Conservation (phyloP, 2,888 invertebrate genomes). For the Bruchidius siliquastri region DNA sequence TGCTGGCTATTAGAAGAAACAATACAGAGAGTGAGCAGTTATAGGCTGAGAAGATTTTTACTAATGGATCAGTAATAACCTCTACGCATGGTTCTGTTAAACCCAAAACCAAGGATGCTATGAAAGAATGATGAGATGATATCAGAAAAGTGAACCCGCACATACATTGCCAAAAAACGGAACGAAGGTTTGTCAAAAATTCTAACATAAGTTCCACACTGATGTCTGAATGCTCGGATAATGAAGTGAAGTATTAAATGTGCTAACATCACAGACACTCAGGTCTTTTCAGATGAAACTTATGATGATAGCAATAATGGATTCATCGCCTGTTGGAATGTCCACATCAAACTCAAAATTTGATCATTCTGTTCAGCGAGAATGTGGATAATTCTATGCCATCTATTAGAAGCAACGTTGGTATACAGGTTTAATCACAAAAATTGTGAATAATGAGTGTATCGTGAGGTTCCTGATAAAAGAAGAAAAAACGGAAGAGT, state of each 20-base stretch:
- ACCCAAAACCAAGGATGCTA: not conserved
- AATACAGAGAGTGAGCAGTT: slow-evolving; percentile 3
- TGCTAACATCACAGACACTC: slow-evolving; percentile 1
- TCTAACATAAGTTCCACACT: not conserved
- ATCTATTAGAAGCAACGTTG: slow-evolving; percentile 2
- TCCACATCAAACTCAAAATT: not conserved
- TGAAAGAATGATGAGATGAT: not conserved
- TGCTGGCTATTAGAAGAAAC: slow-evolving; percentile 6
- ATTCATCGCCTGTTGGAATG: not conserved
- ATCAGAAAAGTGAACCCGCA: no score
- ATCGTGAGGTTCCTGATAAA: no score
- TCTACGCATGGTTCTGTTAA: no score
- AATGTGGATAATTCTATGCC: slow-evolving; percentile 4
- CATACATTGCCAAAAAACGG: no score
- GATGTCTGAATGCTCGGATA: not conserved
- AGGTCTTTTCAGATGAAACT: not conserved
- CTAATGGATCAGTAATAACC: not conserved
- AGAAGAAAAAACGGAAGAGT: slow-evolving; percentile 3
- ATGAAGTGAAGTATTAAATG: not conserved
- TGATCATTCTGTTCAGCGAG: not conserved
- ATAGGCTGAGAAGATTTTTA: slow-evolving; percentile 6
- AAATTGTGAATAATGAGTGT: not conserved
- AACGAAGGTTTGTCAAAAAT: not conserved
- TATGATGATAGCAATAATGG: not conserved
- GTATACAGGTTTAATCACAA: not conserved